Evolutionary conservation across 1,140 invertebrate species (phyloP).

Genomic region (Drosophila erecta): DNA sequence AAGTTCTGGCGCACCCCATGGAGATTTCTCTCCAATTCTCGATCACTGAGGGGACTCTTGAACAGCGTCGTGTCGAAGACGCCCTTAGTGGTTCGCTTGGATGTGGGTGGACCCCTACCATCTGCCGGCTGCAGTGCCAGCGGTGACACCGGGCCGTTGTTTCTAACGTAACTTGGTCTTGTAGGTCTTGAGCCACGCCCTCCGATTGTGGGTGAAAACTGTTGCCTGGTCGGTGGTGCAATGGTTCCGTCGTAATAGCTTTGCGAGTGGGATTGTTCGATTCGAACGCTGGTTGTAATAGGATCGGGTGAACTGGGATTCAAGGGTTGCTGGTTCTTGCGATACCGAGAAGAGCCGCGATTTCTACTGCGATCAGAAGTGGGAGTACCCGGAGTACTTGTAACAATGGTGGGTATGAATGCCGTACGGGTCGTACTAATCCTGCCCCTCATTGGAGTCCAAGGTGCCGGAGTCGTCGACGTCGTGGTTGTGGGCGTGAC

Average conservation of each 20-base stretch:
- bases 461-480: constrained; percentile 47
- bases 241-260: constrained; percentile 80
- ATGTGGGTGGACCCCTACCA: constrained; percentile 15
- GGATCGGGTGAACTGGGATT: constrained; percentile 24
- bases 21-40: constrained; percentile 53
- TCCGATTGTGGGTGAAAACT: constrained; percentile 16
- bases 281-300: constrained; percentile 47
- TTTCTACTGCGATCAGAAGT: constrained; percentile 2
- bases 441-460: constrained; percentile 71
- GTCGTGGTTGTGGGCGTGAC: constrained; percentile 32
- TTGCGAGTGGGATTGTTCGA: constrained; percentile 74
- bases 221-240: constrained; percentile 53
- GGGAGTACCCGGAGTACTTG: constrained; percentile 36
- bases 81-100: constrained; percentile 74
- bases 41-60: constrained; percentile 67
- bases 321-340: constrained; percentile 24
- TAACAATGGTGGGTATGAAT: constrained; percentile 59
- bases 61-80: constrained; percentile 80
- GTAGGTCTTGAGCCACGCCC: constrained; percentile 49
- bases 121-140: constrained; percentile 42
- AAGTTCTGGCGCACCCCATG: constrained; percentile 60
- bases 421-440: constrained; percentile 28
- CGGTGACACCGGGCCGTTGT: constrained; percentile 2
- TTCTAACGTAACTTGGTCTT: constrained; percentile 15
- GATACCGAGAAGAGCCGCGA: constrained; percentile 52